A percentile compares a stretch with the other conserved stretches of the same genome.
Conservation (phyloP, 2,113 vertebrate species). For the Microcebus murinus region DNA sequence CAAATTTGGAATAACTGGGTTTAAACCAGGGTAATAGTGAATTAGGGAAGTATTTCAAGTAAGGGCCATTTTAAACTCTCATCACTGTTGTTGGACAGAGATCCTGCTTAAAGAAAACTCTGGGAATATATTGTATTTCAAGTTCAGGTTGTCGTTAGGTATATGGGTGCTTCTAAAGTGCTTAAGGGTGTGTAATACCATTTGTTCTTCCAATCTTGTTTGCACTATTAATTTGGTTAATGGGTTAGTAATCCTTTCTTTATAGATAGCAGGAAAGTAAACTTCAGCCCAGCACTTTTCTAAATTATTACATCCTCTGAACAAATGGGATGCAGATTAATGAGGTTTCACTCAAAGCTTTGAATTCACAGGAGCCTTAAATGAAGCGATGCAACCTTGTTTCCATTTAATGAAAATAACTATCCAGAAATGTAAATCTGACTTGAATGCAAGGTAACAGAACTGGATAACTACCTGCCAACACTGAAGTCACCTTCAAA, state of each 20-base stretch:
- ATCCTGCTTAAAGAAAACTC: neutral
- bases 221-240: constrained; percentile 73
- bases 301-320: constrained; percentile 64
- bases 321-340: constrained; percentile 72
- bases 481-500: neutral
- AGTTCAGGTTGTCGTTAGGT: constrained; percentile 31
- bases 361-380: constrained; percentile 57
- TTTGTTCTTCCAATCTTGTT: constrained; percentile 65
- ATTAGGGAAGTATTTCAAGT: neutral
- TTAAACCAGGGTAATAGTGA: neutral
- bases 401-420: constrained; percentile 60
- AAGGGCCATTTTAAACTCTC: neutral
- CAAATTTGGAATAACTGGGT: neutral
- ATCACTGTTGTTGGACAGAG: neutral
- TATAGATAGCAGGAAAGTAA: constrained; percentile 63
- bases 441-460: neutral
- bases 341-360: constrained; percentile 53
- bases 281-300: constrained; percentile 54
- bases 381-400: constrained; percentile 34
- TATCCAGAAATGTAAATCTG: constrained; percentile 46
- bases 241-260: constrained; percentile 60
- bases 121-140: neutral
- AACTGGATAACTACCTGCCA: neutral
- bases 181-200: constrained; percentile 28
- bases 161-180: neutral